Evolutionary conservation across 2,113 vertebrate species (phyloP).

Genomic region (Leptodactylus fuscus): DNA sequence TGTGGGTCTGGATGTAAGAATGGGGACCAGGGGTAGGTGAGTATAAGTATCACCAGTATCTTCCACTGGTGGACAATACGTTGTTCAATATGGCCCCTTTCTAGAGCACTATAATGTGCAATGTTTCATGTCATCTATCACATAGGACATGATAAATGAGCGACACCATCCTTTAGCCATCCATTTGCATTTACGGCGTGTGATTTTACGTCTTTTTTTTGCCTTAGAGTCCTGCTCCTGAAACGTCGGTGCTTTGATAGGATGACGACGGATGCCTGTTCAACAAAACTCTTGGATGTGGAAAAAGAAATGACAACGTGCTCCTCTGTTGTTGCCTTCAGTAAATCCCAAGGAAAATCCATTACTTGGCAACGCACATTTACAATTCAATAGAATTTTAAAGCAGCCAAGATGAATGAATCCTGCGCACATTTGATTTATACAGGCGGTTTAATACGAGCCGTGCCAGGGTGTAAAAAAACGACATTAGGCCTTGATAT

Average conservation of each 20-base stretch:
- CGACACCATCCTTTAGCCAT: no score
- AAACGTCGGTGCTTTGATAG: neutral
- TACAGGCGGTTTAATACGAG: slow-evolving; percentile 19
- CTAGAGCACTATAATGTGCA: no score
- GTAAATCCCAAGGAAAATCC: slow-evolving; percentile 9
- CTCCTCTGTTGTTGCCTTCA: neutral
- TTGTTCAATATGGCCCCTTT: no score
- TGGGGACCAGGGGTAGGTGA: no score
- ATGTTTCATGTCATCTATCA: no score
- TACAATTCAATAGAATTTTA: slow-evolving; percentile 32
- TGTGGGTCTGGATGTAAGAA: no score
- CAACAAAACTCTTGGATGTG: neutral
- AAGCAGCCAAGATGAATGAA: slow-evolving; percentile 16
- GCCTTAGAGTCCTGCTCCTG: neutral
- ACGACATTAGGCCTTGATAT: slow-evolving; percentile 7
- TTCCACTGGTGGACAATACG: no score
- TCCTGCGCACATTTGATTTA: slow-evolving; percentile 22
- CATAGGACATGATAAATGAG: no score
- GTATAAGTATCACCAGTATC: no score
- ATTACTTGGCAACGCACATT: slow-evolving; percentile 13
- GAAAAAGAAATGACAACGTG: neutral
- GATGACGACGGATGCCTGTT: neutral
- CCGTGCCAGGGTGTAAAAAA: neutral
- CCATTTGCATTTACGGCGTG: no score
- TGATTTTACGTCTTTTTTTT: neutral